Evolutionary conservation across 1,140 invertebrate species (phyloP).

Genomic region (Heterodera schachtii): DNA sequence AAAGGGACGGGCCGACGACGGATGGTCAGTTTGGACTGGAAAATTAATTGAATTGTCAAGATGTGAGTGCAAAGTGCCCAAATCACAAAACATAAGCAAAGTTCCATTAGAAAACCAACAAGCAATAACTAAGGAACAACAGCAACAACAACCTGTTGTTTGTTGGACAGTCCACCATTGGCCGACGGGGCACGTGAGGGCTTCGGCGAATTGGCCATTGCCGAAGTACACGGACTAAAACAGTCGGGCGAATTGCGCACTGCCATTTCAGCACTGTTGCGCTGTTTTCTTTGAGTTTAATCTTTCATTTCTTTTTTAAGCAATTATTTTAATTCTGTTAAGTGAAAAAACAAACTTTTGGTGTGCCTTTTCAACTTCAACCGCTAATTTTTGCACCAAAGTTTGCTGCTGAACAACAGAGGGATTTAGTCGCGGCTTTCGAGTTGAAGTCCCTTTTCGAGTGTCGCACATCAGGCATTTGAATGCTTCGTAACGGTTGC

Average conservation of each 20-base stretch:
- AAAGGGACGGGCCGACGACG: constrained; percentile 28
- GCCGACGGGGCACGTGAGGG: background rate
- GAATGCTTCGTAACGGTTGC: constrained; percentile 68
- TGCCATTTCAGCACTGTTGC: constrained; percentile 34
- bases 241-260: constrained; percentile 46
- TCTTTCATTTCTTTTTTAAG: background rate
- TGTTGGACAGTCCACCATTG: background rate
- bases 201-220: background rate
- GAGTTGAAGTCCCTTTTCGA: constrained; percentile 59
- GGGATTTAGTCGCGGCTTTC: constrained; percentile 56
- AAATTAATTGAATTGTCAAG: background rate
- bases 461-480: constrained; percentile 71
- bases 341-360: constrained; percentile 19
- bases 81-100: background rate
- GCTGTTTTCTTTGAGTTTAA: constrained; percentile 37
- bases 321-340: background rate
- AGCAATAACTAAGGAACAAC: too few relatives aligned
- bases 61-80: too few relatives aligned
- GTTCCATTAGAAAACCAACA: too few relatives aligned
- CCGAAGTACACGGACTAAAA: constrained; percentile 29
- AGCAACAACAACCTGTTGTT: background rate
- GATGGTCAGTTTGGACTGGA: constrained; percentile 7
- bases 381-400: constrained; percentile 53
- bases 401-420: constrained; percentile 54
- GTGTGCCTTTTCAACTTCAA: constrained; percentile 39